A percentile compares a stretch with the other conserved stretches of the same genome.
Evolutionary conservation across 2,888 invertebrate genomes (phyloP).

Genomic region (Athripsodes cinereus): DNA sequence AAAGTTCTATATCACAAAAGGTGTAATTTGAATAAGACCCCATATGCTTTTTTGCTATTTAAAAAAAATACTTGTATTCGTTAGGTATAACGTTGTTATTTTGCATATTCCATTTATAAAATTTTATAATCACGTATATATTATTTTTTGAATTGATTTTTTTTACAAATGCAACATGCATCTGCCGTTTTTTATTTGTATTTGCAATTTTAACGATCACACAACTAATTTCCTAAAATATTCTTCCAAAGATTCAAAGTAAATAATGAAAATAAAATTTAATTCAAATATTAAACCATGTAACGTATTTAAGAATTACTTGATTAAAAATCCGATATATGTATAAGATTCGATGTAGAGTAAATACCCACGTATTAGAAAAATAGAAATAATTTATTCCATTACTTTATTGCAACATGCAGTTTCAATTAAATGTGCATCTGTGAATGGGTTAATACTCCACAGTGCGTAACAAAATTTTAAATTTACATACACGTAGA

Average conservation of each 20-base stretch:
- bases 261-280: too few relatives aligned
- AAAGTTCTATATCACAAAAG: slow-evolving; percentile 7
- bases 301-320: too few relatives aligned
- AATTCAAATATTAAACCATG: too few relatives aligned
- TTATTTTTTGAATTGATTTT: background rate
- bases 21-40: slow-evolving; percentile 7
- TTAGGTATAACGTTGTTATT: too few relatives aligned
- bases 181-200: background rate
- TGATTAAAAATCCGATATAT: too few relatives aligned
- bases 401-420: too few relatives aligned
- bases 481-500: slow-evolving; percentile 1
- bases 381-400: too few relatives aligned
- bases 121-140: background rate
- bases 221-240: too few relatives aligned
- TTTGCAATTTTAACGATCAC: background rate
- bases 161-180: background rate
- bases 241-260: too few relatives aligned
- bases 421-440: background rate
- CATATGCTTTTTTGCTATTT: background rate
- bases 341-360: too few relatives aligned
- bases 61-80: background rate
- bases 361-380: too few relatives aligned
- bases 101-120: background rate
- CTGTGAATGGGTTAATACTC: too few relatives aligned
- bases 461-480: background rate